These are phyloP conservation scores for Oxyura jamaicensis DNA, from an alignment of 2,113 vertebrate genomes.

Conservation along the genomic window DNA sequence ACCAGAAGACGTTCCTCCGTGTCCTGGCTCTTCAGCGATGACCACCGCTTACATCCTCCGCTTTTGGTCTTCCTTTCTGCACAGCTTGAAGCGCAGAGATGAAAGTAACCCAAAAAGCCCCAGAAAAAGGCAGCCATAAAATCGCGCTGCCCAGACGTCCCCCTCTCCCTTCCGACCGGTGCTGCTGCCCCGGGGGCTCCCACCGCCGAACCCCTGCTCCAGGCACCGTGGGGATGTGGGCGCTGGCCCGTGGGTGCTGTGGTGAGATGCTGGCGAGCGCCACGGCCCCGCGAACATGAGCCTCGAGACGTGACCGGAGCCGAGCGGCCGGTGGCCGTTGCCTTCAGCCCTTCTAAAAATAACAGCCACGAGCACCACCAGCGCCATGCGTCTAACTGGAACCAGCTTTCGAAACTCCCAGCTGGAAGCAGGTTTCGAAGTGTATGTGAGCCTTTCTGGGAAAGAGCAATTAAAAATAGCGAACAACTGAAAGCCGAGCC, in stretches of 20 bases:
- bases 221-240: neutral
- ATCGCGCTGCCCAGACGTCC: accelerated
- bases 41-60: constrained; percentile 45
- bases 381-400: constrained; percentile 22
- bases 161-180: neutral
- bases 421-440: constrained; percentile 29
- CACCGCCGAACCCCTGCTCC: no score
- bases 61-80: constrained; percentile 49
- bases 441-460: constrained; percentile 34
- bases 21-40: constrained; percentile 48
- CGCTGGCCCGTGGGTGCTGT: no score
- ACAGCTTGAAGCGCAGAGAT: constrained; percentile 10
- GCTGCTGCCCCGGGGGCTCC: no score
- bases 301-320: neutral
- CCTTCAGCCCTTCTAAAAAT: constrained; percentile 56
- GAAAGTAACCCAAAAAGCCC: constrained; percentile 20
- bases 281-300: neutral
- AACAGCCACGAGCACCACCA: neutral
- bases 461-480: constrained; percentile 62
- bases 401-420: constrained; percentile 60
- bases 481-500: accelerated
- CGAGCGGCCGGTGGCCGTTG: neutral
- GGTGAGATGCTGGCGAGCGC: neutral
- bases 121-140: neutral
- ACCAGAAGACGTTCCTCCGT: neutral